Evolutionary conservation across 2,888 invertebrate species (phyloP).

Genomic region (Melieria picta): DNA sequence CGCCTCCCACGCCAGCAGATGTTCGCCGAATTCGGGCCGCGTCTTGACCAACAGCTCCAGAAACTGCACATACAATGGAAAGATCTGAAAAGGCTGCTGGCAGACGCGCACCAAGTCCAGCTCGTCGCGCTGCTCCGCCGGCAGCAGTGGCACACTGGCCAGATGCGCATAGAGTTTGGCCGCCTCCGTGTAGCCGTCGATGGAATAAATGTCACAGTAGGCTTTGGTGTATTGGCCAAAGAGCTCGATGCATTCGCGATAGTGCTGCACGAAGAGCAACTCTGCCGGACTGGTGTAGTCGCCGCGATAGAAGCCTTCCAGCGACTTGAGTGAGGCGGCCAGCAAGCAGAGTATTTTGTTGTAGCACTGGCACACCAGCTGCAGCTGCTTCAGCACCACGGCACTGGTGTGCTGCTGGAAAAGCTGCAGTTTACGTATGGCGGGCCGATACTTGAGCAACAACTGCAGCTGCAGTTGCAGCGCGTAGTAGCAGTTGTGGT

Average conservation of each 20-base stretch:
- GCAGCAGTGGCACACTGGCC: constrained; percentile 40
- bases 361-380: constrained; percentile 71
- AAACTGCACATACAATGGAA: constrained; percentile 56
- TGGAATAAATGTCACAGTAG: constrained; percentile 78
- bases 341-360: constrained; percentile 76
- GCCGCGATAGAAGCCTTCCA: constrained; percentile 76
- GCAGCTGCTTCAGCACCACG: constrained; percentile 43
- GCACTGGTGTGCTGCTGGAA: constrained; percentile 39
- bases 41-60: constrained; percentile 55
- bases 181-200: constrained; percentile 76
- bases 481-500: constrained; percentile 50
- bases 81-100: constrained; percentile 59
- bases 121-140: constrained; percentile 46
- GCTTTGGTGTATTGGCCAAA: constrained; percentile 78
- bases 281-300: constrained; percentile 73
- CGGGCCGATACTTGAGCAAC: constrained; percentile 51
- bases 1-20: constrained; percentile 57
- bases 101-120: constrained; percentile 56
- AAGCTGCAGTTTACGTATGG: constrained; percentile 38
- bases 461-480: constrained; percentile 57
- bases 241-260: constrained; percentile 77
- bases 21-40: constrained; percentile 55
- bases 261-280: constrained; percentile 75
- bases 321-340: constrained; percentile 74
- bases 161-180: constrained; percentile 66